Evolutionary conservation across 2,888 invertebrate species (phyloP).

Genomic region (Ischnus inquisitorius): DNA sequence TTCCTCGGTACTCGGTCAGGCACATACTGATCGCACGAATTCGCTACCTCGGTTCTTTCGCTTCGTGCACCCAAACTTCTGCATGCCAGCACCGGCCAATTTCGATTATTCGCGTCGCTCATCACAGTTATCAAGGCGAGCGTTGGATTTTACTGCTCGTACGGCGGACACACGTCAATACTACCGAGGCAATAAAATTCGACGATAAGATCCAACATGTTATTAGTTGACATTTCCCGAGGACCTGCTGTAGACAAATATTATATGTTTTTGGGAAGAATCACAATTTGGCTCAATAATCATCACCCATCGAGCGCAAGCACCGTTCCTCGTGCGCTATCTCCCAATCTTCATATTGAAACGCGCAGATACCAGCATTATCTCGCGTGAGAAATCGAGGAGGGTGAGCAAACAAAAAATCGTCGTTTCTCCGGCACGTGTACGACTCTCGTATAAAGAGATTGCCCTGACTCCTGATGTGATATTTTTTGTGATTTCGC

Average conservation of each 20-base stretch:
- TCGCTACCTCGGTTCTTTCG: slow-evolving; percentile 26
- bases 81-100: slow-evolving; percentile 19
- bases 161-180: slow-evolving; percentile 9
- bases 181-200: slow-evolving; percentile 19
- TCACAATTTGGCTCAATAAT: neutral
- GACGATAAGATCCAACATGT: slow-evolving; percentile 32
- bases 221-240: neutral
- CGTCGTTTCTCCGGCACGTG: slow-evolving; percentile 72
- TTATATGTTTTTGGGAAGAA: neutral
- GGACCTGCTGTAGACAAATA: neutral
- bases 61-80: neutral
- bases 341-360: neutral
- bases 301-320: neutral
- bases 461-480: slow-evolving; percentile 4
- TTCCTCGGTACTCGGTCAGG: slow-evolving; percentile 44
- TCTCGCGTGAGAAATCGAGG: neutral
- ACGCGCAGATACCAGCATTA: neutral
- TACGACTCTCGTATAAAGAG: slow-evolving; percentile 62
- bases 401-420: slow-evolving; percentile 61
- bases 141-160: slow-evolving; percentile 7
- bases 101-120: slow-evolving; percentile 19
- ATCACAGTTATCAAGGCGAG: slow-evolving; percentile 36
- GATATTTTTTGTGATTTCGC: slow-evolving; percentile 43
- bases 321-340: neutral
- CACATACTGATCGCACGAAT: slow-evolving; percentile 4